Percentiles rank a stretch among this genome's conserved stretches.
phyloP scores from a whole-genome alignment of 1,140 invertebrate genomes.

The Aphelenchoides fujianensis region DNA sequence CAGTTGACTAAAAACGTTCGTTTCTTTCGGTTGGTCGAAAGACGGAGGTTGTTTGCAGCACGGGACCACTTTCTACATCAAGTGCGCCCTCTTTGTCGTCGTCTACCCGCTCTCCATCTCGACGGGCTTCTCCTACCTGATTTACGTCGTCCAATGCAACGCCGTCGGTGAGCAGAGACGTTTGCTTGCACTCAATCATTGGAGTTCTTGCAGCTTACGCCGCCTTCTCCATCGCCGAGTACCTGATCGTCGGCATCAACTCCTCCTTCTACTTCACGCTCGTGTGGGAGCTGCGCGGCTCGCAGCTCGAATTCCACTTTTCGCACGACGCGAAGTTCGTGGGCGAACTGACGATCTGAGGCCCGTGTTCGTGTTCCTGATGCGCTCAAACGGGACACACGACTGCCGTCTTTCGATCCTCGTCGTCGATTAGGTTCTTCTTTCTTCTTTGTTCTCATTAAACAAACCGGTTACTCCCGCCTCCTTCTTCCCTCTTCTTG shows the following conservation, averaged over 20 bases:
- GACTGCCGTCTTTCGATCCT: too few species aligned
- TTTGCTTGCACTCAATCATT: slow-evolving; percentile 23
- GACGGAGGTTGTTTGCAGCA: slow-evolving; percentile 37
- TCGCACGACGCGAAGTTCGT: neutral
- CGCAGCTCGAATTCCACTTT: slow-evolving; percentile 36
- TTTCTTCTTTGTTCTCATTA: too few species aligned
- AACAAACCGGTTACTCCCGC: too few species aligned
- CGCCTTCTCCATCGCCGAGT: slow-evolving; percentile 56
- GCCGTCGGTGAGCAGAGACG: slow-evolving; percentile 39
- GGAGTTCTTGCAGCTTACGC: slow-evolving; percentile 45
- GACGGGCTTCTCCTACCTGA: slow-evolving; percentile 53
- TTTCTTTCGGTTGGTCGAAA: neutral
- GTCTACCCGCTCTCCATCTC: slow-evolving; percentile 56
- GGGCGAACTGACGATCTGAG: too few species aligned
- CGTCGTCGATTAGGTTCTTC: too few species aligned
- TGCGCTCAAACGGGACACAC: too few species aligned
- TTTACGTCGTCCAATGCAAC: slow-evolving; percentile 44
- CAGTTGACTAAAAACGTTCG: slow-evolving; percentile 35
- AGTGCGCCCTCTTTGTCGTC: slow-evolving; percentile 49
- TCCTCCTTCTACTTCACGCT: slow-evolving; percentile 41
- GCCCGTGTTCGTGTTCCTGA: too few species aligned
- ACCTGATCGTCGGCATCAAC: slow-evolving; percentile 47
- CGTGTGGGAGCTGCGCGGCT: slow-evolving; percentile 41
- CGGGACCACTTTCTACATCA: slow-evolving; percentile 50
- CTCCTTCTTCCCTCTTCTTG: too few species aligned